Evolutionary conservation across 2,888 invertebrate genomes (phyloP).

Genomic region (Trissolcus brochymenae): DNA sequence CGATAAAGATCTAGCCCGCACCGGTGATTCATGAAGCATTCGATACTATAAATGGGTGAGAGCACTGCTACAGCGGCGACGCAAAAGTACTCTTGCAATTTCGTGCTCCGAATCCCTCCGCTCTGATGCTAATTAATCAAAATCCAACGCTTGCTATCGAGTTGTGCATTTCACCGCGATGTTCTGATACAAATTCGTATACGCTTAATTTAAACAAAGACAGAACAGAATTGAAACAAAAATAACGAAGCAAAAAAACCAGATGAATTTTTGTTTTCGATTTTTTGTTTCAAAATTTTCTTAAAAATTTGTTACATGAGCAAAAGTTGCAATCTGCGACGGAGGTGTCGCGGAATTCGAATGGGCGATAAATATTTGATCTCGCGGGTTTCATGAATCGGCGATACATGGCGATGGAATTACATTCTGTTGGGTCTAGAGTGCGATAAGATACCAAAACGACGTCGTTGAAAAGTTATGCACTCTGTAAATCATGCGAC

Average conservation of each 20-base stretch:
- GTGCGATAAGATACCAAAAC: constrained; percentile 13
- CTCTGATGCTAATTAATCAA: constrained; percentile 40
- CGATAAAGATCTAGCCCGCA: constrained; percentile 43
- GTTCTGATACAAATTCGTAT: background rate
- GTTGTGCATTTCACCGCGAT: background rate
- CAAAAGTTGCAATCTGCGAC: constrained; percentile 3
- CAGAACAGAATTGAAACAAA: background rate
- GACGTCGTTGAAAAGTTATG: constrained; percentile 4
- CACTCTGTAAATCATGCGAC: constrained; percentile 12
- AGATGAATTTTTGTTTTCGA: background rate
- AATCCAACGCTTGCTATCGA: constrained; percentile 29
- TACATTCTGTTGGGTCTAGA: constrained; percentile 19
- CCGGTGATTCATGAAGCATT: constrained; percentile 50
- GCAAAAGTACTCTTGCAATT: constrained; percentile 33
- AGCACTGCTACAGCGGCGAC: constrained; percentile 21
- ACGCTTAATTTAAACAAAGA: background rate
- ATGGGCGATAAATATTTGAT: constrained; percentile 41
- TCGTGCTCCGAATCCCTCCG: constrained; percentile 32
- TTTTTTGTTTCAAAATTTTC: too few species aligned
- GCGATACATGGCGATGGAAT: constrained; percentile 15
- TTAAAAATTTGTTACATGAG: background rate
- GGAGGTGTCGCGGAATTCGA: constrained; percentile 17
- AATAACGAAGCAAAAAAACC: background rate
- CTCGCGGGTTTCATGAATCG: constrained; percentile 23
- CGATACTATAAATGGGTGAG: constrained; percentile 53